A percentile compares a stretch with the other conserved stretches of the same genome.
phyloP scores from a whole-genome alignment of 2,888 invertebrate genomes.

The Drosophila lacicola region DNA sequence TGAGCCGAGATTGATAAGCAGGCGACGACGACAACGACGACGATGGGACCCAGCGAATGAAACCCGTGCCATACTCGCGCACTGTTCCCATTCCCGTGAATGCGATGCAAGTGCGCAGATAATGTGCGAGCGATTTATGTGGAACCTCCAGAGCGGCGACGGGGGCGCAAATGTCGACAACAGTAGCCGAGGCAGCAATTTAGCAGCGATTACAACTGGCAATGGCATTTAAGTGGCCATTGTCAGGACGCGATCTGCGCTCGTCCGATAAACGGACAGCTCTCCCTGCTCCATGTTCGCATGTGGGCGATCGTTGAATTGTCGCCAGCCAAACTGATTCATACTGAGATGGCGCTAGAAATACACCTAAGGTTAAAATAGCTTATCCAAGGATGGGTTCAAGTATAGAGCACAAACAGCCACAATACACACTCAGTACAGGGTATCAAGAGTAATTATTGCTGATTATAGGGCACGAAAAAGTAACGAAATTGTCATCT shows the following conservation, averaged over 20 bases:
- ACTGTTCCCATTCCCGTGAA: slow-evolving; percentile 28
- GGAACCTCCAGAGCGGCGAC: slow-evolving; percentile 51
- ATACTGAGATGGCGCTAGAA: slow-evolving; percentile 36
- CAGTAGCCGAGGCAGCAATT: slow-evolving; percentile 70
- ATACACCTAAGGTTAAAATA: not conserved
- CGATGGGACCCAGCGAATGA: not conserved
- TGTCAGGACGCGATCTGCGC: slow-evolving; percentile 69
- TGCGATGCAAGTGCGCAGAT: slow-evolving; percentile 74
- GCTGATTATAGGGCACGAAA: not conserved
- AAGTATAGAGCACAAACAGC: too few species aligned
- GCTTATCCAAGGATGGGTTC: too few species aligned
- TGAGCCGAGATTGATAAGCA: slow-evolving; percentile 78
- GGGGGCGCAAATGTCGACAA: slow-evolving; percentile 43
- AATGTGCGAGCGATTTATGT: slow-evolving; percentile 74
- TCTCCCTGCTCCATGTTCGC: slow-evolving; percentile 40
- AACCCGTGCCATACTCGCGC: slow-evolving; percentile 60
- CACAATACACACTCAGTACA: not conserved
- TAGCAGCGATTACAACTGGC: slow-evolving; percentile 79
- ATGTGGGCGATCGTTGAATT: slow-evolving; percentile 64
- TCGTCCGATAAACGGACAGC: slow-evolving; percentile 47
- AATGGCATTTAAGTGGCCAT: slow-evolving; percentile 81
- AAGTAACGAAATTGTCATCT: not conserved
- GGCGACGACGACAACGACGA: slow-evolving; percentile 23
- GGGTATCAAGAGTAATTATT: not conserved
- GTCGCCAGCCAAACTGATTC: slow-evolving; percentile 15